Evolutionary conservation across 1,140 invertebrate genomes (phyloP).

Genomic region (Hormaphis cornu): DNA sequence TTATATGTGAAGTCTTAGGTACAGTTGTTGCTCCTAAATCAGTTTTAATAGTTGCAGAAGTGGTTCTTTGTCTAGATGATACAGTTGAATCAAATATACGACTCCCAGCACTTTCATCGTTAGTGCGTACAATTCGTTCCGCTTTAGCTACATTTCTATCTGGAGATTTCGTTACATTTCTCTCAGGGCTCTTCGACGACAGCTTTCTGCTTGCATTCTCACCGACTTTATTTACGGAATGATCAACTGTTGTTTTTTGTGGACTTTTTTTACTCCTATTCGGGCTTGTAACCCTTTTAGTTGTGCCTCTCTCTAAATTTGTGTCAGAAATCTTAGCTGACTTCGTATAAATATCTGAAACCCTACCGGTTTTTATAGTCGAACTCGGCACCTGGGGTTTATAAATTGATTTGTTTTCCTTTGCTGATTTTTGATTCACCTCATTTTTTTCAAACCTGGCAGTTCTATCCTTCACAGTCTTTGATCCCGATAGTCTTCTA

Average conservation of each 20-base stretch:
- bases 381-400: neutral
- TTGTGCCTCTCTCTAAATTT: neutral
- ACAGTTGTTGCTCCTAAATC: neutral
- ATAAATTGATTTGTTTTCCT: neutral
- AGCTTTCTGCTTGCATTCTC: neutral
- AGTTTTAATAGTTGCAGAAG: neutral
- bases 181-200: neutral
- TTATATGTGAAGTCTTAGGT: neutral
- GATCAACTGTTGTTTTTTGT: neutral
- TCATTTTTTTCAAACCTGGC: constrained; percentile 9
- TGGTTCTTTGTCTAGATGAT: neutral
- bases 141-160: neutral
- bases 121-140: neutral
- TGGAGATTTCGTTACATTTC: neutral
- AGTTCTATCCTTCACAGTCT: neutral
- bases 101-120: neutral
- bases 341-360: neutral
- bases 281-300: neutral
- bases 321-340: neutral
- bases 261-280: neutral
- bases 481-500: neutral
- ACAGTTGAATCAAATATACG: neutral
- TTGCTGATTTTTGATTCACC: neutral
- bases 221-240: neutral
- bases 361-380: neutral